phyloP scores from a whole-genome alignment of 2,113 vertebrate genomes.

The Motacilla tschutschensis region DNA sequence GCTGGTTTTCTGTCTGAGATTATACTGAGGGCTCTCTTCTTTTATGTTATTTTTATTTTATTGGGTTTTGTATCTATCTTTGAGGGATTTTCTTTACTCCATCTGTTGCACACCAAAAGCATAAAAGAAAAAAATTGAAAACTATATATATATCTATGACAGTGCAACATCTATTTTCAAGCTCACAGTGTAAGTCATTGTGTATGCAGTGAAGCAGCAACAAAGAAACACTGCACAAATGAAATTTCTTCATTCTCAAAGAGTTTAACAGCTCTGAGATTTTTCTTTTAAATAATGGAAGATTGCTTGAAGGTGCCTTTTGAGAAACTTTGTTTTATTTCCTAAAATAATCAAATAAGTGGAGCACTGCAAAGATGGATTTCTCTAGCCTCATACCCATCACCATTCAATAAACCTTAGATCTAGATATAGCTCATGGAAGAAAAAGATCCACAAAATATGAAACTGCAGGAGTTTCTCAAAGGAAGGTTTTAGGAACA shows the following conservation, averaged over 20 bases:
- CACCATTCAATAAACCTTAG: not conserved
- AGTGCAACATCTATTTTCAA: not conserved
- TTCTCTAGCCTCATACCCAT: not conserved
- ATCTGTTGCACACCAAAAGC: not conserved
- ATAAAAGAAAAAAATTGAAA: not conserved
- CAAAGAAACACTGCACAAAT: not conserved
- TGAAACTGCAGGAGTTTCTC: not conserved
- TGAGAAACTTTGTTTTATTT: conserved; percentile 1
- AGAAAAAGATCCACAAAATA: not conserved
- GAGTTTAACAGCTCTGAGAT: not conserved
- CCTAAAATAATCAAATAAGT: not conserved
- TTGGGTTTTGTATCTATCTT: not conserved
- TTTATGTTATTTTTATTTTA: not conserved
- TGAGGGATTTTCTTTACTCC: not conserved
- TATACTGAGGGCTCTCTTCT: not conserved
- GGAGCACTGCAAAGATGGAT: not conserved
- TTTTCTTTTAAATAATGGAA: not conserved
- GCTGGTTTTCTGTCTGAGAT: not conserved
- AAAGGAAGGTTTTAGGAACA: not conserved
- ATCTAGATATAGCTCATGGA: not conserved
- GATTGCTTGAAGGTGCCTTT: conserved; percentile 3
- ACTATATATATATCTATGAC: not conserved
- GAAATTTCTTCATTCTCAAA: not conserved
- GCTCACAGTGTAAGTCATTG: not conserved
- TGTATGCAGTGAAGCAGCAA: not conserved